Conservation (phyloP, 2,797 vertebrate species). For the Chromobotia macracanthus region DNA sequence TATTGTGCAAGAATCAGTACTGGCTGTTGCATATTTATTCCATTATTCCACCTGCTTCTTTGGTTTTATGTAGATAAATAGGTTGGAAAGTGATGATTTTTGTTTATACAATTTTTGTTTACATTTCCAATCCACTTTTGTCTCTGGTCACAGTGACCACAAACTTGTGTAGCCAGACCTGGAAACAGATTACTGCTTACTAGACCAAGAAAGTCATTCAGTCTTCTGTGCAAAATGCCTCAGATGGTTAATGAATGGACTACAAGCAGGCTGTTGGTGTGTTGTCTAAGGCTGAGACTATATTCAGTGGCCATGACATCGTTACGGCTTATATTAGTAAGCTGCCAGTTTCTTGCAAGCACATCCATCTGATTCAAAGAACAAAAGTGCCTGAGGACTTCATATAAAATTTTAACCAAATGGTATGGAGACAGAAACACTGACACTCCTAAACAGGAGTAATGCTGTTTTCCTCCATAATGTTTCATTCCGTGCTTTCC, state of each 20-base stretch:
- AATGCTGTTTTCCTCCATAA: slow-evolving; percentile 12
- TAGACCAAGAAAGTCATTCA: not conserved
- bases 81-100: not conserved
- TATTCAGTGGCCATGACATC: slow-evolving; percentile 3
- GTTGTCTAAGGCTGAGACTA: not conserved
- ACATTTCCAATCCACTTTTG: not conserved
- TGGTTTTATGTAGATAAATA: slow-evolving; percentile 11
- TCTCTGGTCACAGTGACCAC: not conserved
- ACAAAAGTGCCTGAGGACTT: slow-evolving; percentile 23
- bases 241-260: not conserved
- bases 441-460: not conserved
- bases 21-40: slow-evolving; percentile 22
- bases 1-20: not conserved
- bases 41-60: not conserved
- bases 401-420: slow-evolving; percentile 42
- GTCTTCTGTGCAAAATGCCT: not conserved
- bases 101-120: not conserved
- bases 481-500: not conserved
- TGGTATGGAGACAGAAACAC: not conserved
- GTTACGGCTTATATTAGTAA: slow-evolving; percentile 14
- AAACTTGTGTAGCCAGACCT: no score
- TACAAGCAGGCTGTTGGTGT: not conserved
- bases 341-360: slow-evolving; percentile 40
- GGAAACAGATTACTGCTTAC: no score
- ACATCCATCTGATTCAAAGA: slow-evolving; percentile 39